These are phyloP conservation scores for Limnephilus lunatus DNA, from an alignment of 2,888 invertebrate species.

Conservation along the genomic window DNA sequence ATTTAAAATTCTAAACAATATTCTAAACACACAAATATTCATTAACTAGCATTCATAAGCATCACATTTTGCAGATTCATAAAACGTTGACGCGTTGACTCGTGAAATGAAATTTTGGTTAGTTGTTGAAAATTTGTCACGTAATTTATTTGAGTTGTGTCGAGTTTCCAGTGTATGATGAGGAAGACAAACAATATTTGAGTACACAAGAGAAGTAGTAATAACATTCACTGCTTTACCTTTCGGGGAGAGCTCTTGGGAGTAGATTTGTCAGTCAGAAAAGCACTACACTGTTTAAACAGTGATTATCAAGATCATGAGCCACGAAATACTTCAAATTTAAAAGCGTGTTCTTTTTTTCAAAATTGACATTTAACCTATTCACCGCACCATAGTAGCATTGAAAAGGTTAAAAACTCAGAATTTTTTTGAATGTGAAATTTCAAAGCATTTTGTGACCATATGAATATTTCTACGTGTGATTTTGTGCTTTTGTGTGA, in stretches of 20 bases:
- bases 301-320: not conserved
- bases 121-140: not conserved
- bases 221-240: slow-evolving; percentile 30
- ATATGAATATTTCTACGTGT: slow-evolving; percentile 53
- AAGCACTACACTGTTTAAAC: slow-evolving; percentile 45
- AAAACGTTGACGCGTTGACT: not conserved
- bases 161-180: not conserved
- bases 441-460: slow-evolving; percentile 9
- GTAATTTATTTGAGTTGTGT: not conserved
- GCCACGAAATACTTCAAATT: slow-evolving; percentile 11
- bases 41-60: not conserved
- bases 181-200: slow-evolving; percentile 2
- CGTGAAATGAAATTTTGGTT: not conserved
- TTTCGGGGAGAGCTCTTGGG: slow-evolving; percentile 41
- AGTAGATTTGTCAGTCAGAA: slow-evolving; percentile 40
- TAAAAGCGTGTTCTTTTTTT: too few relatives aligned
- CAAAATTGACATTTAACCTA: not conserved
- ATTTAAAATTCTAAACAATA: too few relatives aligned
- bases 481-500: slow-evolving; percentile 60
- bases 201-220: not conserved
- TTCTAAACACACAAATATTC: not conserved
- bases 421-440: not conserved
- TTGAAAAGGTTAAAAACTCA: not conserved
- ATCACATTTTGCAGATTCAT: not conserved
- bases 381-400: not conserved